Conservation (phyloP, 2,888 invertebrate species). For the Mechanitis mazaeus region DNA sequence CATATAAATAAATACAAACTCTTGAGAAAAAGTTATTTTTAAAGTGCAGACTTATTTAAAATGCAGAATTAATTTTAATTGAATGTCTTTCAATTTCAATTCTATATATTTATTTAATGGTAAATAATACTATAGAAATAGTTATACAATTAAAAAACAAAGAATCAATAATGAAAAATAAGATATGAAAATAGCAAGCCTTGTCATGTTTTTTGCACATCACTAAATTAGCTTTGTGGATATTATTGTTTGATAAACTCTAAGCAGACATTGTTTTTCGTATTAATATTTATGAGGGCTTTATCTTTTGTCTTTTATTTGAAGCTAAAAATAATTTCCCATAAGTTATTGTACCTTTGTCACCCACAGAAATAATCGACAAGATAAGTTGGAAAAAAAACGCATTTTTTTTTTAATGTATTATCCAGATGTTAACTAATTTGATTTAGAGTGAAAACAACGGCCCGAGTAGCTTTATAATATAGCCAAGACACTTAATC, state of each 20-base stretch:
- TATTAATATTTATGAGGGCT: slow-evolving; percentile 3
- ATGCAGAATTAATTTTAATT: no score
- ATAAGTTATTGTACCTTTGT: neutral
- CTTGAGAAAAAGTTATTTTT: no score
- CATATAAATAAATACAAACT: no score
- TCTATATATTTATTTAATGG: no score
- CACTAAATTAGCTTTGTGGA: slow-evolving; percentile 1
- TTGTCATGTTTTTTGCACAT: neutral
- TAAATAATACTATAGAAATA: no score
- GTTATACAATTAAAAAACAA: no score
- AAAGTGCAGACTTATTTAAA: no score
- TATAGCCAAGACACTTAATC: neutral
- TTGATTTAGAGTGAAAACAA: neutral
- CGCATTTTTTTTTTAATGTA: neutral
- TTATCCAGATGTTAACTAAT: no score
- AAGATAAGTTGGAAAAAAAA: neutral
- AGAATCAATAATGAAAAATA: no score
- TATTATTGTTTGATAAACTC: slow-evolving; percentile 1
- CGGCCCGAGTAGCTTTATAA: neutral
- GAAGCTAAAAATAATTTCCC: neutral
- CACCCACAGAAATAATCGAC: neutral
- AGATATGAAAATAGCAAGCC: no score
- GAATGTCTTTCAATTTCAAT: no score
- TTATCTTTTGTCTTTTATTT: slow-evolving; percentile 2
- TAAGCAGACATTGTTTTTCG: neutral